Evolutionary conservation across 2,888 invertebrate species (phyloP), one percentile per base, ranked within the genome.

Genomic region (Apotomis turbidana): DNA sequence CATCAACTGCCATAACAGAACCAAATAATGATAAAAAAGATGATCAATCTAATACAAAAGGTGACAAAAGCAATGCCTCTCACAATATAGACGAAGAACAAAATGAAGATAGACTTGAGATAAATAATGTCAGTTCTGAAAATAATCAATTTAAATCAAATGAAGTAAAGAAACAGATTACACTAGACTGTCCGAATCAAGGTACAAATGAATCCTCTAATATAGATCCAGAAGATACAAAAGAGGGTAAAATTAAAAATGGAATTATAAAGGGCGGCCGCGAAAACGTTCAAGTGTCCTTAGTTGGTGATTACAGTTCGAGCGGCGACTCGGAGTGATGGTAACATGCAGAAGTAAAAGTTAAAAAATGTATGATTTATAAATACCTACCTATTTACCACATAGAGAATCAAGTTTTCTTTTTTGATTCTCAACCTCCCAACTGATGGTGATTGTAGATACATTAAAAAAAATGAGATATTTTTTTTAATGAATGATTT

Each of bases 291-390:
- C 74, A 75, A 46, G 52, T 85, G 51, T 89, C 89, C 12, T 82
- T 91, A 54, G 85, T 92, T 36, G 83, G 84, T 38, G 90, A 91
- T 77, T 92, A 92, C 71, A 87, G 90, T 77, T 92, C 91, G 27
- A 91, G 92, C 81, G 91, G 83, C 3, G 88, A 90, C 12, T 72
- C 72, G 0, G 67, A 70, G 12, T 70, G 49, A 74, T 13, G 5
- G 13, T 54, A 70, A 44, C 44, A 27, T 27, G 2, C 27, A 27
- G 27, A 27, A 27, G 15, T 15, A 15, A 15, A 15, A 15, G 27
- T 27, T 27, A 27, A 27, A 27, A 27, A 27, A 27, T 27, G 27
- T 27, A 27, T 27, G 27, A 27, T 27, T 27, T 27, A 27, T 27
- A 27, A 27, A 27, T 27, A 27, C 27, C 27, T 27, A 27, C 27